phyloP scores from a whole-genome alignment of 2,113 vertebrate species.

The Larimichthys polyactis region DNA sequence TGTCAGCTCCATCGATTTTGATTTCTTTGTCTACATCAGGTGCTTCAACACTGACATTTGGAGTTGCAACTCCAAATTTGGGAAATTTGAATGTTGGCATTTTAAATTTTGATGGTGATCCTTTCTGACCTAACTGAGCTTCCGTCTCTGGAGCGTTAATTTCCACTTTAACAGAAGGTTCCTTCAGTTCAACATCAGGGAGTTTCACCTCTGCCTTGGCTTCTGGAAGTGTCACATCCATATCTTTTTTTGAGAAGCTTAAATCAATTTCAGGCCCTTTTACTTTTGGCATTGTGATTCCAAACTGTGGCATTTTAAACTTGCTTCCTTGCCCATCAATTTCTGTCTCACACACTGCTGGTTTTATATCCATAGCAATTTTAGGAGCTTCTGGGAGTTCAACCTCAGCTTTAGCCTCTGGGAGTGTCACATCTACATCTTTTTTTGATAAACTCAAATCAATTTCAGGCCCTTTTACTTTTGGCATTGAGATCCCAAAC shows the following conservation, averaged over 20 bases:
- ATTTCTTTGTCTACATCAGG: constrained; percentile 32
- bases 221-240: constrained; percentile 23
- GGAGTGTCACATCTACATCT: constrained; percentile 28
- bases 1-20: constrained; percentile 36
- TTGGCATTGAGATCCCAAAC: constrained; percentile 49
- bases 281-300: constrained; percentile 24
- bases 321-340: constrained; percentile 11
- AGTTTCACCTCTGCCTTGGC: constrained; percentile 33
- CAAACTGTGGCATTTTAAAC: constrained; percentile 62
- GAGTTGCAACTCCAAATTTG: constrained; percentile 39
- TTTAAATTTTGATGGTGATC: constrained; percentile 62
- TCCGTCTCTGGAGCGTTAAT: constrained; percentile 35
- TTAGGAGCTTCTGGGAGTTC: neutral
- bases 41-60: constrained; percentile 19
- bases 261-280: constrained; percentile 46
- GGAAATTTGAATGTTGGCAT: constrained; percentile 62
- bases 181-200: constrained; percentile 34
- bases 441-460: constrained; percentile 50
- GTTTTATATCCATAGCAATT: neutral
- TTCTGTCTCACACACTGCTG: neutral
- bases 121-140: constrained; percentile 11
- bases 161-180: constrained; percentile 35
- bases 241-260: constrained; percentile 50
- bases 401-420: constrained; percentile 24
- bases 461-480: constrained; percentile 51